Evolutionary conservation across 2,888 invertebrate genomes (phyloP), one percentile per base, ranked within the genome.

Genomic region (Conomelus anceps): DNA sequence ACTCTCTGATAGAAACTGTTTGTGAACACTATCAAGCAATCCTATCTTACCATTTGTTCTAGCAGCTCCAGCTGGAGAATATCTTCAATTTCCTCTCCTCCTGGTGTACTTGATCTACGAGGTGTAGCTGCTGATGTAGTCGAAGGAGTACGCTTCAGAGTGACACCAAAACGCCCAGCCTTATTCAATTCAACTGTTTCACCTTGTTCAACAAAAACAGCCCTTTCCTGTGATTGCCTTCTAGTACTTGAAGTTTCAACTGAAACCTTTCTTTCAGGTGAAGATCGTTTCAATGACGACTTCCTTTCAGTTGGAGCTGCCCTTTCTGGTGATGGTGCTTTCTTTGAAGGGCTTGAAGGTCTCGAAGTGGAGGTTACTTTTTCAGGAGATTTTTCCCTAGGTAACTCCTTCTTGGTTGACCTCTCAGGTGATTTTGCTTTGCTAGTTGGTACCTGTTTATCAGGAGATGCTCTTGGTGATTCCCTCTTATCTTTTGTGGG

Each of bases 51-150:
- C 94, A 97, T 94, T 93, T 95, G 94, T 93, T 97, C 97, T 90
- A 97, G 94, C 91, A 96, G 94, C 92, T 95, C 94, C 91, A 96
- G 92, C 92, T 97, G 96, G 91, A 95, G 96, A 91, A 97, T 96
- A 91, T 96, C 96, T 93, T 97, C 97, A 91, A 97, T 95, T 92
- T 95, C 95, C 91, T 94, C 89, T 3, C 90, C 90, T 7, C 90
- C 90, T 22, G 91, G 90, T n/a, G 89, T 89, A 87, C 90, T 91
- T 23, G 29, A 88, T 86, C 84, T 87, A 86, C 87, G 88, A 85
- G 86, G 88, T 85, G 84, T 86, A 22, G 85, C 89, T 89, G 94
- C 94, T 84, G 94, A 93, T 90, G 94, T 94, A 91, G 94, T 93
- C 89, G 91, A 94, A 91, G 95, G 94, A 0, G 95, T 95, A 90